Base-by-base conservation (phyloP, 2,797 vertebrate genomes). In the Coilia nasus region DNA sequence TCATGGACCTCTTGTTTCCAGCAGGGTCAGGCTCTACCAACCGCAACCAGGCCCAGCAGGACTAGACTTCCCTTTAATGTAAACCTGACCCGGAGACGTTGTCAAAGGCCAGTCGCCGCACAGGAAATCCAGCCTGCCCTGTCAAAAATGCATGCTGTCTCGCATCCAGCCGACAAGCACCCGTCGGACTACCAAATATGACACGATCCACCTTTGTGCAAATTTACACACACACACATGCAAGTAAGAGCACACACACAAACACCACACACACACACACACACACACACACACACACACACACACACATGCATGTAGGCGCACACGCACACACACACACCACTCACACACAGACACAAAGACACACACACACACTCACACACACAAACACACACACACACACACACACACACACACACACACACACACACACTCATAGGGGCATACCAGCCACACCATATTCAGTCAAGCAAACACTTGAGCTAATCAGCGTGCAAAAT, bases 71-170 rank as follows among this genome's bases (percentile, higher is more conserved):
- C 41, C 50, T 41, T 85, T 84, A 82, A 75, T 71, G 84, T 67
- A 60, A 84, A 86, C 62, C 81, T 57, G 57, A 84, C 57, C 85
- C 80, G 25, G 7, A 25, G 59, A 54, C 81, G n/a, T 50, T 83
- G 78, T 87, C 41, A 12, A 15, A 75, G 67, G 25, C 46, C 60
- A 81, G 71, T 67, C 47, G 50, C 81, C 81, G 56, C 59, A 82
- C 84, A 88, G 86, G 86, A 88, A 85, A 88, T 88, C 84, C 67
- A 85, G 85, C 57, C 82, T 85, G 81, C 83, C 54, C 67, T 88
- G 81, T 84, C 62, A 83, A 59, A 82, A 83, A 84, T 60, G 80
- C 78, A 50, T 62, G 84, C 50, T 41, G 71, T 44, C 31, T 44
- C 35, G 35, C 71, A 21, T 78, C 71, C 6, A 44, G 19, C 35